Conservation (phyloP, 1,140 invertebrate genomes). For the Magallana angulata region DNA sequence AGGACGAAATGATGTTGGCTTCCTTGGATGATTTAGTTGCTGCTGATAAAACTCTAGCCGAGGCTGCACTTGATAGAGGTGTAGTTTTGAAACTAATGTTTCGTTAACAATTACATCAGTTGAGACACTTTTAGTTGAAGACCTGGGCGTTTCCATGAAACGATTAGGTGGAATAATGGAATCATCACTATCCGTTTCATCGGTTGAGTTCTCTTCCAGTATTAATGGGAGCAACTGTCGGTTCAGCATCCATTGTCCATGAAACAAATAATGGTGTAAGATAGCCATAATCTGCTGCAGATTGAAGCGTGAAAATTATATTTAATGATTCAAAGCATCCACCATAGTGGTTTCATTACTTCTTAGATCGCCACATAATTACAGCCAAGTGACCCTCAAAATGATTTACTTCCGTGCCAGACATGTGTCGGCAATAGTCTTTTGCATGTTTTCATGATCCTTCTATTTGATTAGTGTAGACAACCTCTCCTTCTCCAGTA, state of each 20-base stretch:
- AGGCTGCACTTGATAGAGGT: too few species aligned
- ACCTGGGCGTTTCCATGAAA: too few species aligned
- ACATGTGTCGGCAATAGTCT: conserved; percentile 43
- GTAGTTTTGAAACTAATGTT: too few species aligned
- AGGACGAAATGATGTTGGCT: too few species aligned
- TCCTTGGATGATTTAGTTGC: too few species aligned
- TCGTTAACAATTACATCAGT: too few species aligned
- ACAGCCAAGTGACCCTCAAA: conserved; percentile 44
- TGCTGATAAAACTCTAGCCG: too few species aligned
- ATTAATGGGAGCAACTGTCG: neutral
- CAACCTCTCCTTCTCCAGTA: conserved; percentile 14
- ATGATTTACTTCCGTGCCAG: neutral
- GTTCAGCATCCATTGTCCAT: neutral
- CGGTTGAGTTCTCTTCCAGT: too few species aligned
- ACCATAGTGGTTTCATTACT: neutral
- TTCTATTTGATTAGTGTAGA: conserved; percentile 47
- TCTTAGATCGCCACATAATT: conserved; percentile 31
- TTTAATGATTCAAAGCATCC: neutral
- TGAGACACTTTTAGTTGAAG: too few species aligned
- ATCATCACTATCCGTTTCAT: too few species aligned
- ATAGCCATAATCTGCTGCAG: neutral
- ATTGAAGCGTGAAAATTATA: conserved; percentile 8
- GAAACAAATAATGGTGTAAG: conserved; percentile 32
- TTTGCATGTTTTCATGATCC: conserved; percentile 54
- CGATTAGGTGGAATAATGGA: too few species aligned